phyloP scores from a whole-genome alignment of 2,113 vertebrate species.

The Tragelaphus imberbis region DNA sequence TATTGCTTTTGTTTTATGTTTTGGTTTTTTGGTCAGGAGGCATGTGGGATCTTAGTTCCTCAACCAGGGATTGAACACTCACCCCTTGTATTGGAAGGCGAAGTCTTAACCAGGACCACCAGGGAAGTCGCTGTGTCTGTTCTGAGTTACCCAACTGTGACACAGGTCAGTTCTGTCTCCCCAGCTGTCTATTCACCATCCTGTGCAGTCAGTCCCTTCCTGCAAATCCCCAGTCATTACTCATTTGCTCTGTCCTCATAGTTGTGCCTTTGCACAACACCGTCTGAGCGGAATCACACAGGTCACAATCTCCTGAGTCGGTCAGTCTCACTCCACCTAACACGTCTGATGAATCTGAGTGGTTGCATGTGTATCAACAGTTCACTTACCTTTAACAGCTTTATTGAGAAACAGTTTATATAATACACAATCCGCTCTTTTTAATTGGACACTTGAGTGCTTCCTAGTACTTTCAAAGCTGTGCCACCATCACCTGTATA shows the following conservation, averaged over 20 bases:
- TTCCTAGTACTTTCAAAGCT: background rate
- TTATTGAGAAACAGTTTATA: background rate
- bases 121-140: background rate
- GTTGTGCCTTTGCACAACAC: background rate
- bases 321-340: background rate
- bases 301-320: rapidly evolving
- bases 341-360: no score
- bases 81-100: background rate
- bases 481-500: background rate
- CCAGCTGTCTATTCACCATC: background rate
- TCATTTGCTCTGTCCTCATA: background rate
- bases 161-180: background rate
- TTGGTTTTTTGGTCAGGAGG: background rate
- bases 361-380: background rate
- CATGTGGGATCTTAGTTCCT: background rate
- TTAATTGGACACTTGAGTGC: background rate
- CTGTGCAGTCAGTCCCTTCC: background rate
- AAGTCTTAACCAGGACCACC: background rate
- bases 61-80: background rate
- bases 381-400: background rate
- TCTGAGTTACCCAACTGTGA: background rate
- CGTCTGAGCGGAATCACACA: background rate
- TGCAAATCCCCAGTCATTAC: background rate
- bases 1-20: background rate
- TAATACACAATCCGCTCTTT: background rate